Percentiles rank a stretch among this genome's conserved stretches.
Conservation (phyloP, 2,888 invertebrate genomes). For the Meteorus colon region DNA sequence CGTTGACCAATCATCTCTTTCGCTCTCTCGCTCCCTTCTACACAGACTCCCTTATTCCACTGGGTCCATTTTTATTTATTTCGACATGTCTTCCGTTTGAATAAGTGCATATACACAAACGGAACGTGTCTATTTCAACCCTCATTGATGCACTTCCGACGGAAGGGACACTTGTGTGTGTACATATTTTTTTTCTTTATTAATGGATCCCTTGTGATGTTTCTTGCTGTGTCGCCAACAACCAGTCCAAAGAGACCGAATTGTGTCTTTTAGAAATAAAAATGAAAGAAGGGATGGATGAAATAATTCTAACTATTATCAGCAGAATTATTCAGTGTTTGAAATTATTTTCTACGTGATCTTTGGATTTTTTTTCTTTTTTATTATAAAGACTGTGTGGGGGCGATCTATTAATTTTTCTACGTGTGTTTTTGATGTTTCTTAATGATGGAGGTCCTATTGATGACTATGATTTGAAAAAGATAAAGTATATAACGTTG, state of each 20-base stretch:
- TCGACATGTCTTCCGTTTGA: conserved; percentile 49
- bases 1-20: conserved; percentile 30
- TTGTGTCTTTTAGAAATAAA: neutral
- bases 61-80: conserved; percentile 43
- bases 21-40: conserved; percentile 32
- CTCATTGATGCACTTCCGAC: conserved; percentile 60
- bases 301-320: too few species aligned
- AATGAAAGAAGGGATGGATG: neutral
- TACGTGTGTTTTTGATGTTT: too few species aligned
- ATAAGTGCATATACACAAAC: conserved; percentile 40
- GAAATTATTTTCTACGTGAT: too few species aligned
- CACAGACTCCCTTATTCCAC: conserved; percentile 47
- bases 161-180: conserved; percentile 56
- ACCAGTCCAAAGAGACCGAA: conserved; percentile 29
- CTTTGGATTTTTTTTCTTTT: too few species aligned
- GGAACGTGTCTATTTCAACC: conserved; percentile 38
- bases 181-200: conserved; percentile 39
- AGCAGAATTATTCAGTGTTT: too few species aligned
- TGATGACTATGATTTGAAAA: too few species aligned
- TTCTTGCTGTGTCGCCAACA: conserved; percentile 42
- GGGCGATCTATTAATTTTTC: too few species aligned
- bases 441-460: too few species aligned
- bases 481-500: too few species aligned
- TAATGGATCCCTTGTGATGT: conserved; percentile 39
- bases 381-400: too few species aligned